Conservation (phyloP, 2,888 invertebrate species). For the Lasioglossum lativentre region DNA sequence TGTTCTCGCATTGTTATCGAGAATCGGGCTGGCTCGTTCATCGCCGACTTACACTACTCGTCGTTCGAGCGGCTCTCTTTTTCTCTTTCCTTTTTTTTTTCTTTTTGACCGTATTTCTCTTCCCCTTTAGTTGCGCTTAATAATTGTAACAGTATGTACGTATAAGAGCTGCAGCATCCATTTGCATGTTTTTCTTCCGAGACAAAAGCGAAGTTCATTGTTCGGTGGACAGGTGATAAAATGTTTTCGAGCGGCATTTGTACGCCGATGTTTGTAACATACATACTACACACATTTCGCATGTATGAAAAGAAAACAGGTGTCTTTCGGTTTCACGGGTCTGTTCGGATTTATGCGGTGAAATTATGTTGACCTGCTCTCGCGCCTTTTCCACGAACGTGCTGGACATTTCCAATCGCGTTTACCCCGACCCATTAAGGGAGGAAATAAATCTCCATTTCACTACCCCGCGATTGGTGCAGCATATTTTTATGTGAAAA, state of each 20-base stretch:
- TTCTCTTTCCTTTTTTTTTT: background rate
- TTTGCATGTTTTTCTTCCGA: background rate
- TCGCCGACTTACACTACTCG: background rate
- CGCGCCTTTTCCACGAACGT: too few relatives aligned
- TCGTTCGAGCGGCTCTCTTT: background rate
- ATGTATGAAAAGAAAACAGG: background rate
- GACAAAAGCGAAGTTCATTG: background rate
- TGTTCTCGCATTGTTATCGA: conserved; percentile 2
- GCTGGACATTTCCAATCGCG: too few relatives aligned
- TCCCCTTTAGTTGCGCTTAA: background rate
- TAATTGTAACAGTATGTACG: background rate
- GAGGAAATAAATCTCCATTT: too few relatives aligned
- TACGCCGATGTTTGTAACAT: background rate
- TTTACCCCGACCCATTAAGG: too few relatives aligned
- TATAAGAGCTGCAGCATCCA: background rate
- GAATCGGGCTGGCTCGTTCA: background rate
- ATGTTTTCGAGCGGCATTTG: background rate
- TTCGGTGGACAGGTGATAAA: background rate
- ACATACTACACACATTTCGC: background rate
- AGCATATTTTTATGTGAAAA: too few relatives aligned
- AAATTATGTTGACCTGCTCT: background rate
- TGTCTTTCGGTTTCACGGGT: background rate
- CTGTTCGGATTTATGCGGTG: background rate
- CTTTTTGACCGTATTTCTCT: background rate
- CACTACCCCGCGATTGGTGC: too few relatives aligned